Percentiles rank a stretch among this genome's conserved stretches.
phyloP scores from a whole-genome alignment of 2,113 vertebrate genomes.

The Channa maculata region DNA sequence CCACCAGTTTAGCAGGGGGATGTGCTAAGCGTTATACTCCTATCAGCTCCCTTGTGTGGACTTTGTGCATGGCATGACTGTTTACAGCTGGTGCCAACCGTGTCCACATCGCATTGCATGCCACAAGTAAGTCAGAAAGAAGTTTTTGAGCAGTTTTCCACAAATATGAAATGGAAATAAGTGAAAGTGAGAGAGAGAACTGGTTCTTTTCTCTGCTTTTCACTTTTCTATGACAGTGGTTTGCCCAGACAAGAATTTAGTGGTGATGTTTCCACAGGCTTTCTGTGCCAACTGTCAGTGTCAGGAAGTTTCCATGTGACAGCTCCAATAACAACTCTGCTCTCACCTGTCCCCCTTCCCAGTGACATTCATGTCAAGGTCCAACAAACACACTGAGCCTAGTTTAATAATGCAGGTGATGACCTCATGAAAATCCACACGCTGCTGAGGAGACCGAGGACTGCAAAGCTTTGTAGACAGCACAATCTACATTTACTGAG shows the following conservation, averaged over 20 bases:
- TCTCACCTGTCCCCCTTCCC: constrained; percentile 4
- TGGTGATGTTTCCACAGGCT: constrained; percentile 13
- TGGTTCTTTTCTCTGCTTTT: not conserved
- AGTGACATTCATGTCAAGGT: constrained; percentile 27
- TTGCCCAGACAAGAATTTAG: constrained; percentile 7
- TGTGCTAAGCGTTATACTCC: too few species aligned
- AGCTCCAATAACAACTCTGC: constrained; percentile 14
- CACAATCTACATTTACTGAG: constrained; percentile 6
- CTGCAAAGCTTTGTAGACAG: not conserved
- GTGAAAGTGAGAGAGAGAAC: not conserved
- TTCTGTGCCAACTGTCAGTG: constrained; percentile 15
- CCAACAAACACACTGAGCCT: constrained; percentile 5
- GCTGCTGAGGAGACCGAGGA: not conserved
- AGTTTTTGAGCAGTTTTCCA: not conserved
- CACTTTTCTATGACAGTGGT: not conserved
- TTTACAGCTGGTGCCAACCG: not conserved
- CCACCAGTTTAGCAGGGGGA: too few species aligned
- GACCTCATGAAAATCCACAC: constrained; percentile 21
- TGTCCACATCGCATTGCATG: not conserved
- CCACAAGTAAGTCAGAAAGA: not conserved
- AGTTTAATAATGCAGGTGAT: constrained; percentile 35
- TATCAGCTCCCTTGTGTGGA: not conserved
- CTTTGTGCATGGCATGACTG: not conserved
- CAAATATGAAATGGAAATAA: not conserved
- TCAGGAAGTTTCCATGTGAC: constrained; percentile 18